Evolutionary conservation across 2,888 invertebrate species (phyloP), one percentile per base, ranked within the genome.

Genomic region (Heteropelma amictum): DNA sequence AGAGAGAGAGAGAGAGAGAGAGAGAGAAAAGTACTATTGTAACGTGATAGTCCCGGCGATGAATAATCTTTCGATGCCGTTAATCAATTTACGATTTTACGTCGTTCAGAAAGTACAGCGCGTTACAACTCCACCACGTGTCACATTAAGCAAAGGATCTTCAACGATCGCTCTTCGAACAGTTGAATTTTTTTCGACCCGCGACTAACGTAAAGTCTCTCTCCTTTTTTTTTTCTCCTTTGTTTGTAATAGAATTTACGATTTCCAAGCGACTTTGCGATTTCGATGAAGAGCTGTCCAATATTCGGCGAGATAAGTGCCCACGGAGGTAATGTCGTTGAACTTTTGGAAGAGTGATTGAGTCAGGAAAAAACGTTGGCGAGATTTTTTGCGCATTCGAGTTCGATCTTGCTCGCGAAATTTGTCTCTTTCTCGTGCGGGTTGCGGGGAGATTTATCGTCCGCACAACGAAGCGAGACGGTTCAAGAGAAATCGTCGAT

Each of bases 391-490:
- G 49, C 35, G 35, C 49, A 38, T 49, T 21, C 23, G 42, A 49
- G 56, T 69, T 69, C 60, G 70, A 51, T 65, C 35, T 14, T 42
- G 61, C 54, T 42, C 26, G 8, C n/a, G 23, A 56, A 47, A 30
- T 7, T 26, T 42, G 21, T 26, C 26, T 58, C 56, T 40, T 14
- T 65, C 61, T 72, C 56, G 72, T 61, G 35, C 40, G 49, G 28
- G 30, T 51, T 23, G 40, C 30, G 33, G 40, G 21, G 40, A n/a
- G n/a, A n/a, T n/a, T n/a, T n/a, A 26, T 35, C 19, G 47, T 60
- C 8, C 28, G 26, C 49, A 28, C 49, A 40, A 40, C 23, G 53
- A 45, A n/a, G n/a, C n/a, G n/a, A n/a, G n/a, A n/a, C n/a, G n/a
- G n/a, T n/a, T n/a, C 12, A 45, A 4, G n/a, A 21, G 53, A 28